Base-by-base conservation (phyloP, 2,797 vertebrate genomes). In the Ibycter americanus region DNA sequence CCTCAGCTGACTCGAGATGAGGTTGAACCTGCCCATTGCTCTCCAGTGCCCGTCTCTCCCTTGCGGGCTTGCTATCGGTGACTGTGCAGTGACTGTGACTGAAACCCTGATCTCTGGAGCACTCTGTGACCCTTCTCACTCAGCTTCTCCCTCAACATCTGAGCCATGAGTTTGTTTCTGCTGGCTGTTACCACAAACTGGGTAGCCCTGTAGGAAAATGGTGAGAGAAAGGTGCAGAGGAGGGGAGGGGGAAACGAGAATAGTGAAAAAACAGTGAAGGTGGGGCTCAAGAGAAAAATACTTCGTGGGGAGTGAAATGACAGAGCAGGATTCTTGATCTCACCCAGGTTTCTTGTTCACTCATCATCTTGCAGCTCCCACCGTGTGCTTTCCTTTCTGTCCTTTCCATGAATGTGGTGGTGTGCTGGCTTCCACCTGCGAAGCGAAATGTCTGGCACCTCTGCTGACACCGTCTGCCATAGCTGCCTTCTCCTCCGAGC, bases 271-370 rank as follows among this genome's bases (percentile, higher is more conserved):
- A 40, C 82, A 91, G 79, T 66, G 91, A 91, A 96, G 93, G 89
- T 94, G 93, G 91, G 62, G 87, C 91, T 65, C 8, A 32, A 90
- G 84, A 96, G 95, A 90, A 88, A 70, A 95, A 74, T 74, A 66
- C 56, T 72, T 86, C 3, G 77, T 42, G 94, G 91, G 84, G 94
- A 95, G 82, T 76, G 91, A 96, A 97, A 97, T 96, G 95, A 97
- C 94, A 82, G 76, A 68, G 84, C 26, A 26, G 2, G 52, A 70
- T 89, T 94, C 82, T 88, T 87, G 77, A 46, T 93, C 87, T 93
- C 81, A 26, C 76, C 72, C 55, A 9, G 34, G 72, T 96, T 97
- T 97, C 93, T 89, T 63, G 10, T 91, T 96, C 89, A 91, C 68
- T 97, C 95, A 94, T 90, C 66, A 9, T 58, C 38, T 65, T 55